Base-by-base conservation (phyloP, 1,140 invertebrate species). In the Stenopsyche tienmushanensis region DNA sequence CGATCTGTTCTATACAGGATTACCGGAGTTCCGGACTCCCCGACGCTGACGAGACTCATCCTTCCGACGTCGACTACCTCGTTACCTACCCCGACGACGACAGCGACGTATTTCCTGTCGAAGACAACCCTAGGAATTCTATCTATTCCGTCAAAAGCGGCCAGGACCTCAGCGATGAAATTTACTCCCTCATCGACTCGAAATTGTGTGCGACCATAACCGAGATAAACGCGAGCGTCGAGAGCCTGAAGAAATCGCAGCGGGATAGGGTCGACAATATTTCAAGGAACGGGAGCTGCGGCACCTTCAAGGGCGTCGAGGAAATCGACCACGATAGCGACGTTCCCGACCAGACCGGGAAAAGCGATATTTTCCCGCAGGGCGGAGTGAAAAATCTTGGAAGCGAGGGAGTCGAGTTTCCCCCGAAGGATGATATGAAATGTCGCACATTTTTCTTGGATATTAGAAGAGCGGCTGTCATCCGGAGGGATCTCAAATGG, bases 1-100 rank as follows among this genome's bases (percentile, higher is more conserved):
- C 68, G 5, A 47, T 66, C 2, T 70, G 64, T 50, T 66, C 68
- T 8, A 64, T 70, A 13, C 68, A 70, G 41, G 68, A 70, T 41
- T 70, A 59, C 50, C 66, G 64, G 41, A 63, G 59, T 34, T 70
- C 68, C 1, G 63, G 58, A 9, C 45, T 55, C n/a, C 64, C 39
- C 25, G 64, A 65, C 10, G 60, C 42, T 20, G 64, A 60, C n/a
- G 67, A 69, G n/a, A 41, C 21, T 7, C 45, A 25, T 24, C 10
- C 39, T 3, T 15, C 25, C 1, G 64, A 60, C 29, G 68, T 64
- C 29, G 62, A 70, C 47, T 70, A 70, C 20, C 44, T 70, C 25
- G 68, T 70, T 3, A 64, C 68, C 1, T 70, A 53, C 24, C 68
- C 68, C 13, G 68, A 70, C 23, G 68, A 70, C 21, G 68, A 70